Evolutionary conservation across 2,888 invertebrate genomes (phyloP).

Genomic region (Chrysolina haemoptera): DNA sequence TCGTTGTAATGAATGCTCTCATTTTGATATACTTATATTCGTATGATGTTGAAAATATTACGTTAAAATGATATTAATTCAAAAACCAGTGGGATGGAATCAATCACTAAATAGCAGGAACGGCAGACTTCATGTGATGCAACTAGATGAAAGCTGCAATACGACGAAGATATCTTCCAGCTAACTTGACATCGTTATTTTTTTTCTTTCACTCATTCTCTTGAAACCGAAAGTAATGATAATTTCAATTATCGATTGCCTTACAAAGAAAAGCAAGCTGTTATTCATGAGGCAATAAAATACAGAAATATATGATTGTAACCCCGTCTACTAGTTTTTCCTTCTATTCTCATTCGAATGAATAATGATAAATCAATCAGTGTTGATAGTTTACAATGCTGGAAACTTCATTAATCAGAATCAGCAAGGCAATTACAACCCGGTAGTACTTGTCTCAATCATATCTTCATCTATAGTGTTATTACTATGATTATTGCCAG

Average conservation of each 20-base stretch:
- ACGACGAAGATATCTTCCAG: not conserved
- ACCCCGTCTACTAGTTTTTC: constrained; percentile 17
- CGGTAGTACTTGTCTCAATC: constrained; percentile 14
- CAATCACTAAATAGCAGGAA: no score
- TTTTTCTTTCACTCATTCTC: not conserved
- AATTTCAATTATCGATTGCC: constrained; percentile 13
- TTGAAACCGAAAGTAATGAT: constrained; percentile 15
- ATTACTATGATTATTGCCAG: constrained; percentile 5
- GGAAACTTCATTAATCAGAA: constrained; percentile 28
- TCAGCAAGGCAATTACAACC: constrained; percentile 26
- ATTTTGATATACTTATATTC: no score
- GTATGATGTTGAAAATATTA: not conserved
- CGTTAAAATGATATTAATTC: no score
- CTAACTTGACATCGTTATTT: not conserved
- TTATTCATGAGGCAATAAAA: constrained; percentile 2
- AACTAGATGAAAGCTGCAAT: not conserved
- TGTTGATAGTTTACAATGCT: constrained; percentile 10
- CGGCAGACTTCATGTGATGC: no score
- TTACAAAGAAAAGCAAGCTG: not conserved
- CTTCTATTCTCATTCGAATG: constrained; percentile 5
- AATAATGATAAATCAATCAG: constrained; percentile 21
- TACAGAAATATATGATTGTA: constrained; percentile 21
- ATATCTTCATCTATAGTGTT: constrained; percentile 3
- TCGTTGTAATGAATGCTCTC: no score
- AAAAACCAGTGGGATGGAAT: no score